Evolutionary conservation across 1,140 invertebrate species (phyloP), one percentile per base, ranked within the genome.

Genomic region (Diorhabda sublineata): DNA sequence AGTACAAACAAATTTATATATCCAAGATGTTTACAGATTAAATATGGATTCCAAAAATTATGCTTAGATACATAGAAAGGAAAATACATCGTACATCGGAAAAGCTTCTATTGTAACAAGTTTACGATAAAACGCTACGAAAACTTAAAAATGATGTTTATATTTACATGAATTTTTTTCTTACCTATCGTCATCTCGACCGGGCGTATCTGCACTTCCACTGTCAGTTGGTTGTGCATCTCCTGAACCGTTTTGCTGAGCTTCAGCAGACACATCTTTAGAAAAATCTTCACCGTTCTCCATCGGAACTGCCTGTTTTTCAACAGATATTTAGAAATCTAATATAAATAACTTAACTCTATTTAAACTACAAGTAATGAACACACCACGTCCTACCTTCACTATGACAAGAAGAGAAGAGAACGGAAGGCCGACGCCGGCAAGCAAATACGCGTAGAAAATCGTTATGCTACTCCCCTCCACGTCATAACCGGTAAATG

Each of bases 101-200:
- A 41, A 43, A 58, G 26, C 57, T 58, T 61, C 9, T 41, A 61
- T 41, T 26, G 11, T 41, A 61, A 61, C 59, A 61, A 61, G 4
- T 61, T 41, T 61, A 61, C 59, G 59, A 61, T 42, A 61, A 61
- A 41, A 41, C 26, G 42, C 42, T 42, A 61, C 6, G 42, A 61
- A 61, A 7, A 52, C 6, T n/a, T 52, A 52, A 52, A 52, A 52
- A 8, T 52, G 6, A 52, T 52, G 47, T 52, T 8, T 52, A 52
- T 52, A 8, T 52, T 52, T 8, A 26, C 26, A 26, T 26, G 26
- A 26, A 26, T 26, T 26, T 26, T 26, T 56, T 56, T 41, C 78
- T 78, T 89, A 90, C 89, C 88, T 89, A 85, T 90, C 89, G 83
- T 90, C 89, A 83, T 89, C 88, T 78, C 88, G 86, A 79, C 88